phyloP scores from a whole-genome alignment of 2,113 vertebrate species.

The Heterochromis multidens region DNA sequence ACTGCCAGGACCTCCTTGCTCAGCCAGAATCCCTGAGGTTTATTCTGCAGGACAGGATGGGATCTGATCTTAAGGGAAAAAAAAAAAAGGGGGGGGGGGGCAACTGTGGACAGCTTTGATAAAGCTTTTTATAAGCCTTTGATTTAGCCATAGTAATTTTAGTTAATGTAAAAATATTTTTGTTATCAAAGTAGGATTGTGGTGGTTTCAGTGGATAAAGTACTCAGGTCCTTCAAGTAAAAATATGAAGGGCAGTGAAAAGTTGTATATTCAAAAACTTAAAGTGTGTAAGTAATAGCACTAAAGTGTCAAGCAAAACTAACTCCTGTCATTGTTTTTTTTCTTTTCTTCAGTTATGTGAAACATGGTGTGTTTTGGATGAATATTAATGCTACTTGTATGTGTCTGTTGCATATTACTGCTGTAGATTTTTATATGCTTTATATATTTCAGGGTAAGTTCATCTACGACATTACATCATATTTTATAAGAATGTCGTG shows the following conservation, averaged over 20 bases:
- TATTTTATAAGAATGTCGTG: neutral
- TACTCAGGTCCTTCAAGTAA: neutral
- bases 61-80: rapidly evolving
- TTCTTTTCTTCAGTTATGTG: neutral
- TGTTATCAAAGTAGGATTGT: neutral
- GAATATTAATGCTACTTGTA: neutral
- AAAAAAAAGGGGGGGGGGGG: neutral
- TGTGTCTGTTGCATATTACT: neutral
- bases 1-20: neutral
- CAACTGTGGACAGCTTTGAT: neutral
- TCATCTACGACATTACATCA: neutral
- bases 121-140: neutral
- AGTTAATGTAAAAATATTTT: neutral
- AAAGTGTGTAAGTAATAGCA: no score
- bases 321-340: neutral
- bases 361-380: neutral
- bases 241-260: neutral
- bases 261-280: rapidly evolving
- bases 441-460: neutral
- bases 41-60: neutral
- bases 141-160: neutral
- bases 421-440: neutral
- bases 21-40: neutral
- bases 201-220: neutral
- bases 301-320: neutral